phyloP scores from a whole-genome alignment of 2,888 invertebrate species.

The Synergus umbraculus region DNA sequence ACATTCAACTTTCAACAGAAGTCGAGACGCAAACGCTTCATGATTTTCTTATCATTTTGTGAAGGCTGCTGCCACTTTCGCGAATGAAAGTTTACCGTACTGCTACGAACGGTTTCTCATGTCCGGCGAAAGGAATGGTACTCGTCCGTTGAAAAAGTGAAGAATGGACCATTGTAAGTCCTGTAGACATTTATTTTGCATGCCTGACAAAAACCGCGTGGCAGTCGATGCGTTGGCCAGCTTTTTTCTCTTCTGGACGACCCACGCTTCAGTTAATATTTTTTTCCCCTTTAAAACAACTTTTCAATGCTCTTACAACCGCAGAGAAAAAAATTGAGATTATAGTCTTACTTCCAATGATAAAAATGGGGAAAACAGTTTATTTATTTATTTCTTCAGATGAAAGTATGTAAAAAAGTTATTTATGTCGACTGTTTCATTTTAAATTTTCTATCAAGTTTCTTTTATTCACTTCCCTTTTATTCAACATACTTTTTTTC shows the following conservation, averaged over 20 bases:
- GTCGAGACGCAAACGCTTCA: conserved; percentile 54
- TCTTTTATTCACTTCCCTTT: background rate
- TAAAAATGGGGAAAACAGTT: background rate
- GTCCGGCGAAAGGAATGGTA: conserved; percentile 21
- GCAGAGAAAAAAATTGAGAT: background rate
- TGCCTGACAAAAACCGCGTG: background rate
- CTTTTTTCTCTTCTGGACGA: conserved; percentile 6
- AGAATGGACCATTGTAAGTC: conserved; percentile 30
- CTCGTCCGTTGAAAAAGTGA: conserved; percentile 12
- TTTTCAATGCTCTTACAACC: background rate
- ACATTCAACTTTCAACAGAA: conserved; percentile 55
- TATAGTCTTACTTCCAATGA: background rate
- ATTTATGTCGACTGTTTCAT: background rate
- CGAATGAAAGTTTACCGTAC: conserved; percentile 31
- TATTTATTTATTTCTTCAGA: no score
- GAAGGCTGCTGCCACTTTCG: conserved; percentile 49
- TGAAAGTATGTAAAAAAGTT: background rate
- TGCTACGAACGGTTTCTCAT: conserved; percentile 25
- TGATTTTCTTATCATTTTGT: conserved; percentile 56
- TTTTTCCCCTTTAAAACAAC: background rate
- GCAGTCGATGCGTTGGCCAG: conserved; percentile 13
- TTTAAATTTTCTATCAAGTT: background rate
- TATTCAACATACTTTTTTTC: background rate
- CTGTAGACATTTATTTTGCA: conserved; percentile 34
- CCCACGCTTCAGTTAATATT: background rate